Conservation (phyloP, 2,113 vertebrate genomes). For the Fregetta grallaria region DNA sequence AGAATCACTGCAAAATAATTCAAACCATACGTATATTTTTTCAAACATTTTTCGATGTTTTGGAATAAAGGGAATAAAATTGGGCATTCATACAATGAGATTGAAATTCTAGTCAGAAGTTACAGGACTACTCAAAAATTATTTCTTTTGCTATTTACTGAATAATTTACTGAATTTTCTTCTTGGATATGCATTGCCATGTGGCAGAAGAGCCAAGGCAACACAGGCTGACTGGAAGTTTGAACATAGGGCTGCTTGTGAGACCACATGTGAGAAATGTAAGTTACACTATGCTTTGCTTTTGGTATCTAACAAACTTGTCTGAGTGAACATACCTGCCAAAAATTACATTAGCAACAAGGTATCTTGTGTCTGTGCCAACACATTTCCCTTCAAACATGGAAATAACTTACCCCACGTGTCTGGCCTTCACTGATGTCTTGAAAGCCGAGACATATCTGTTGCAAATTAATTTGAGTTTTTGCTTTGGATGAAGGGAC, state of each 20-base stretch:
- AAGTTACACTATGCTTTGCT: background rate
- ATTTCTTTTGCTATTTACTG: background rate
- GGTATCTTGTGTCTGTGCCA: conserved; percentile 29
- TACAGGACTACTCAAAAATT: background rate
- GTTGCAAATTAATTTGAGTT: background rate
- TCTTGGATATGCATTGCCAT: background rate
- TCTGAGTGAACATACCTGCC: background rate
- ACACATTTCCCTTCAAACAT: conserved; percentile 1
- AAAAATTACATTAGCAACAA: conserved; percentile 53
- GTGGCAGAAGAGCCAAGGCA: background rate
- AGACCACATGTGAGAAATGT: background rate
- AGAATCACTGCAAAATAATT: background rate
- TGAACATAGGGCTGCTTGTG: conserved; percentile 1
- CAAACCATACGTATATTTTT: background rate
- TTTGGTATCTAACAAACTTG: background rate
- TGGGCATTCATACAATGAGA: background rate
- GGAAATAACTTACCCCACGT: background rate
- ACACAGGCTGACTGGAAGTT: background rate
- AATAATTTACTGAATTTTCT: background rate
- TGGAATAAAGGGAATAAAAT: background rate
- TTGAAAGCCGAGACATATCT: background rate
- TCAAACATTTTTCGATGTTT: background rate
- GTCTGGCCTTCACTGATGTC: background rate
- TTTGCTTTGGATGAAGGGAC: background rate
- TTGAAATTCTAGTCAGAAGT: background rate